phyloP scores from a whole-genome alignment of 2,888 invertebrate species.

The Dryobota labecula region DNA sequence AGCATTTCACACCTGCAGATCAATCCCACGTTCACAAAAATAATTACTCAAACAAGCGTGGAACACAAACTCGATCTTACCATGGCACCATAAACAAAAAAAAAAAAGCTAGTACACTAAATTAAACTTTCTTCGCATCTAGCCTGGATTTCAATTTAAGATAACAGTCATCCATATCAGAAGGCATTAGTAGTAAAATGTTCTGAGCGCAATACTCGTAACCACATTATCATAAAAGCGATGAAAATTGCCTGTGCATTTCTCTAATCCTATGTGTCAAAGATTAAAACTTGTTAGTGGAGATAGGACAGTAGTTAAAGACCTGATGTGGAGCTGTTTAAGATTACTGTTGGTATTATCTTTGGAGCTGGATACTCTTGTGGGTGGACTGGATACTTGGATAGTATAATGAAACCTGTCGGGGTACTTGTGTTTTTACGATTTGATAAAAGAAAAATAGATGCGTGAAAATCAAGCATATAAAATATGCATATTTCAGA shows the following conservation, averaged over 20 bases:
- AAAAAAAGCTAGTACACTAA: constrained; percentile 48
- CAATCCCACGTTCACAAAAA: too few relatives aligned
- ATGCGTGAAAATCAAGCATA: not conserved
- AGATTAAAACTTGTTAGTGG: constrained; percentile 70
- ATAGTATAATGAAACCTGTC: constrained; percentile 14
- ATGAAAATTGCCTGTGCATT: constrained; percentile 82
- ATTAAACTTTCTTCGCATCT: constrained; percentile 61
- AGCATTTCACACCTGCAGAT: too few relatives aligned
- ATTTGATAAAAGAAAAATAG: not conserved
- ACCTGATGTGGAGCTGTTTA: constrained; percentile 31
- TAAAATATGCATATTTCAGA: too few relatives aligned
- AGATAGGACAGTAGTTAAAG: constrained; percentile 47
- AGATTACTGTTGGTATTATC: constrained; percentile 46
- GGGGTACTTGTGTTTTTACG: not conserved
- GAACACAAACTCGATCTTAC: constrained; percentile 20
- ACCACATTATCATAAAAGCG: constrained; percentile 82
- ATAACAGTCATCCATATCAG: constrained; percentile 75
- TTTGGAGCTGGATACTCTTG: constrained; percentile 8
- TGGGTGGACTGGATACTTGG: constrained; percentile 25
- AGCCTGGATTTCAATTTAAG: constrained; percentile 74
- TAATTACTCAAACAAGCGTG: constrained; percentile 20
- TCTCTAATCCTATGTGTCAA: constrained; percentile 79
- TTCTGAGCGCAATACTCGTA: constrained; percentile 82
- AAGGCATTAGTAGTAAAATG: constrained; percentile 74
- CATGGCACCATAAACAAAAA: constrained; percentile 39